A percentile compares a stretch with the other conserved stretches of the same genome.
Conservation (phyloP, 2,797 vertebrate species). For the Lophotriccus pileatus region DNA sequence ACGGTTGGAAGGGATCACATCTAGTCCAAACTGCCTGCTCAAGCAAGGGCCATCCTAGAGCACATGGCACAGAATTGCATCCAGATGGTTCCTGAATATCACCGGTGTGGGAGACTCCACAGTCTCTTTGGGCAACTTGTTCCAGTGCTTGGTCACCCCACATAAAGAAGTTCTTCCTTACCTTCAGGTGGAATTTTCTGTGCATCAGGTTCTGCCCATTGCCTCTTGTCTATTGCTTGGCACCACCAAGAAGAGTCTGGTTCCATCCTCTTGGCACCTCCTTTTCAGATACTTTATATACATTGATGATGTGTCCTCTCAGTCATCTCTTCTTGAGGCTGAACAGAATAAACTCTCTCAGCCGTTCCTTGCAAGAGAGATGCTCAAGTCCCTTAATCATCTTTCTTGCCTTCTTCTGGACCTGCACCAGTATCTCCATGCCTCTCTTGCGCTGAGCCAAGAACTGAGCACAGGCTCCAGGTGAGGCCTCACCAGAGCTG, state of each 20-base stretch:
- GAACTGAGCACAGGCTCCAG: background rate
- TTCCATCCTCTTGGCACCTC: background rate
- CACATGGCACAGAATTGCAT: accelerated
- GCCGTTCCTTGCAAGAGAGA: accelerated
- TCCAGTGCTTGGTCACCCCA: accelerated
- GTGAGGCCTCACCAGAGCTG: background rate
- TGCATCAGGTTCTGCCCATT: accelerated
- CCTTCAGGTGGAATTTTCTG: background rate
- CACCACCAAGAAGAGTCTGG: accelerated
- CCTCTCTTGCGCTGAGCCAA: background rate
- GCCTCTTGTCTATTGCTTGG: accelerated
- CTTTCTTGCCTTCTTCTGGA: background rate
- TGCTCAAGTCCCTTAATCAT: background rate
- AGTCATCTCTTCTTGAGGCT: accelerated
- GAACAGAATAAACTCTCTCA: accelerated
- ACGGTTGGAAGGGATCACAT: background rate
- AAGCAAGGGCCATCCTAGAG: background rate
- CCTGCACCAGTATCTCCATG: background rate
- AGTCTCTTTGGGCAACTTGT: no score
- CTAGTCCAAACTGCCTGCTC: background rate
- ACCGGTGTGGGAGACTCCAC: no score
- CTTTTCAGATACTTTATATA: background rate
- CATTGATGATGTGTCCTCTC: background rate
- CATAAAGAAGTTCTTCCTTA: background rate
- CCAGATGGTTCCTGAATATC: background rate